A percentile compares a stretch with the other conserved stretches of the same genome.
Conservation (phyloP, 2,797 vertebrate genomes). For the Pseudotriccus pelzelni region DNA sequence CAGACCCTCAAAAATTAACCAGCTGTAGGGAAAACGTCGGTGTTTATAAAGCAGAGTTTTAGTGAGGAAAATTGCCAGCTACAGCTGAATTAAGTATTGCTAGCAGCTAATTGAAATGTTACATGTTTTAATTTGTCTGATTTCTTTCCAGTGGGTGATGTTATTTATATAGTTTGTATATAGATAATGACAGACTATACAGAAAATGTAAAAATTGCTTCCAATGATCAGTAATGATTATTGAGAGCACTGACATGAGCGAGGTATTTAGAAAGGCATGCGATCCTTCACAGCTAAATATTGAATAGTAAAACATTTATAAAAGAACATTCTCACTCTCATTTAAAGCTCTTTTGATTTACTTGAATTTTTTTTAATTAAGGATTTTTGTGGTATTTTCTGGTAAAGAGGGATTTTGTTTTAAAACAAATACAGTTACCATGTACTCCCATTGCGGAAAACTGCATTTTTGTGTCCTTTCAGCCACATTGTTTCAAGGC, state of each 20-base stretch:
- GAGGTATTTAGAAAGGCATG: slow-evolving; percentile 43
- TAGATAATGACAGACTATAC: slow-evolving; percentile 43
- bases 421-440: slow-evolving; percentile 57
- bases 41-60: slow-evolving; percentile 4
- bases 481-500: slow-evolving; percentile 62
- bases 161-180: slow-evolving; percentile 62
- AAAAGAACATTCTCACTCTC: neutral
- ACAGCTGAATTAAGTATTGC: slow-evolving; percentile 38
- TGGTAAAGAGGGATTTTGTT: slow-evolving; percentile 44
- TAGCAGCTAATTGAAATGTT: slow-evolving; percentile 54
- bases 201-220: slow-evolving; percentile 49
- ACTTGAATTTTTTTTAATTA: neutral
- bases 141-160: slow-evolving; percentile 51
- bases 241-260: slow-evolving; percentile 50
- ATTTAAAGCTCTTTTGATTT: slow-evolving; percentile 14
- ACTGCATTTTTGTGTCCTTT: slow-evolving; percentile 65
- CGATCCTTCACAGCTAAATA: slow-evolving; percentile 35
- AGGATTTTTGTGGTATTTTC: neutral
- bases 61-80: slow-evolving; percentile 39
- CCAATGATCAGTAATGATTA: slow-evolving; percentile 19
- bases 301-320: neutral
- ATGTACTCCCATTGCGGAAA: slow-evolving; percentile 42
- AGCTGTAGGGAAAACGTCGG: neutral
- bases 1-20: neutral
- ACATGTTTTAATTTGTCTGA: slow-evolving; percentile 40